Conservation (phyloP, 2,888 invertebrate genomes). For the Therioaphis trifolii region DNA sequence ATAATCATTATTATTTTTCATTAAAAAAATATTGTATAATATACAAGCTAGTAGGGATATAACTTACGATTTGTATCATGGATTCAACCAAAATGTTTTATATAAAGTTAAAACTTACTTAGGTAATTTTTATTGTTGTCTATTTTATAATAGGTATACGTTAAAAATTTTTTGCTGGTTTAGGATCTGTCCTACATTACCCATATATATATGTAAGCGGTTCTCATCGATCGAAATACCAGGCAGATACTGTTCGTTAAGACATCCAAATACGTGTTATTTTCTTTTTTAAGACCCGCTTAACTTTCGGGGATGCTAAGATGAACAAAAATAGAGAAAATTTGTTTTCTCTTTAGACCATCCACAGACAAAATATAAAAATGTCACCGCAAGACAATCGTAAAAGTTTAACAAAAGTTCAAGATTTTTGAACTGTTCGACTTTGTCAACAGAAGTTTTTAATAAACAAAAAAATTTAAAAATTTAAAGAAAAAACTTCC, state of each 20-base stretch:
- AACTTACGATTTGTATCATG: not conserved
- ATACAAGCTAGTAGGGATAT: too few relatives aligned
- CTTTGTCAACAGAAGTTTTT: constrained; percentile 54
- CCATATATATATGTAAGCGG: not conserved
- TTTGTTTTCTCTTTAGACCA: constrained; percentile 43
- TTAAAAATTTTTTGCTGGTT: constrained; percentile 8
- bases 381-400: constrained; percentile 57
- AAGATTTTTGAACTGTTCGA: constrained; percentile 51
- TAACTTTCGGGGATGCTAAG: constrained; percentile 14
- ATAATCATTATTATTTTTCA: too few relatives aligned
- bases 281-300: constrained; percentile 35
- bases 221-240: constrained; percentile 25
- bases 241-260: constrained; percentile 29
- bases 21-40: too few relatives aligned
- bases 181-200: not conserved
- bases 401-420: constrained; percentile 59
- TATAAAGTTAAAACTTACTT: too few relatives aligned
- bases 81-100: not conserved
- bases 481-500: constrained; percentile 41
- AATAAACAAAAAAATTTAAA: constrained; percentile 39
- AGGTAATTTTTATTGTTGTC: constrained; percentile 8
- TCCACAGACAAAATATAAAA: constrained; percentile 45
- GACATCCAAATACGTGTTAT: not conserved
- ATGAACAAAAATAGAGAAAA: constrained; percentile 24
- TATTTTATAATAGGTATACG: constrained; percentile 1